phyloP scores from a whole-genome alignment of 2,888 invertebrate genomes.

The Drosophila cyrtoloma region DNA sequence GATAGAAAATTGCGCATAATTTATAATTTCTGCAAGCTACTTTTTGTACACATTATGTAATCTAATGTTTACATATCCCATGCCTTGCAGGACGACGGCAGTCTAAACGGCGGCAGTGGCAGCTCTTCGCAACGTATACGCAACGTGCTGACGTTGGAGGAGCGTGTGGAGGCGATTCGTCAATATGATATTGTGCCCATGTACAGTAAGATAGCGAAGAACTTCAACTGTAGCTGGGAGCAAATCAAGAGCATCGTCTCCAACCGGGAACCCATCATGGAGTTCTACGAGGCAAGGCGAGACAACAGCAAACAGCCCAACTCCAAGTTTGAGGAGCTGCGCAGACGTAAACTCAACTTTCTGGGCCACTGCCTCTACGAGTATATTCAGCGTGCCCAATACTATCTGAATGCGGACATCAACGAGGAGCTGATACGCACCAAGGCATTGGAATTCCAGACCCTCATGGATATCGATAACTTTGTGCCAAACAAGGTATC shows the following conservation, averaged over 20 bases:
- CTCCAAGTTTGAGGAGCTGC: constrained; percentile 65
- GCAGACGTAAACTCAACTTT: constrained; percentile 76
- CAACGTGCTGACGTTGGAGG: constrained; percentile 80
- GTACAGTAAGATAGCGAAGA: constrained; percentile 83
- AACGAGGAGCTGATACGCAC: constrained; percentile 78
- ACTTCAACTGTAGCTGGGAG: constrained; percentile 84
- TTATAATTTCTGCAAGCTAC: neutral
- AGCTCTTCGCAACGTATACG: constrained; percentile 69
- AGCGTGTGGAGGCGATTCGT: constrained; percentile 81
- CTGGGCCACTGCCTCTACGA: constrained; percentile 83
- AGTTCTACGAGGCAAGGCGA: constrained; percentile 78
- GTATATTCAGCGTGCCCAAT: constrained; percentile 82
- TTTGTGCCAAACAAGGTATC: constrained; percentile 73
- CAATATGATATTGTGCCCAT: constrained; percentile 83
- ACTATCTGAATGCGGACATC: constrained; percentile 69
- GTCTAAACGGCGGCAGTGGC: constrained; percentile 23
- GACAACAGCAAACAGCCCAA: constrained; percentile 47
- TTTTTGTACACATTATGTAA: neutral
- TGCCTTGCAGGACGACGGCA: constrained; percentile 47
- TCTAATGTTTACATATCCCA: neutral
- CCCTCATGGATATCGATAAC: constrained; percentile 72
- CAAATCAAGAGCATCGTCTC: constrained; percentile 82
- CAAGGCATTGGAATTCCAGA: constrained; percentile 77
- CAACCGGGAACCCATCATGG: constrained; percentile 80
- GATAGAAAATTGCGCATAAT: too few species aligned